Evolutionary conservation across 2,888 invertebrate species (phyloP).

Genomic region (Diadromus collaris): DNA sequence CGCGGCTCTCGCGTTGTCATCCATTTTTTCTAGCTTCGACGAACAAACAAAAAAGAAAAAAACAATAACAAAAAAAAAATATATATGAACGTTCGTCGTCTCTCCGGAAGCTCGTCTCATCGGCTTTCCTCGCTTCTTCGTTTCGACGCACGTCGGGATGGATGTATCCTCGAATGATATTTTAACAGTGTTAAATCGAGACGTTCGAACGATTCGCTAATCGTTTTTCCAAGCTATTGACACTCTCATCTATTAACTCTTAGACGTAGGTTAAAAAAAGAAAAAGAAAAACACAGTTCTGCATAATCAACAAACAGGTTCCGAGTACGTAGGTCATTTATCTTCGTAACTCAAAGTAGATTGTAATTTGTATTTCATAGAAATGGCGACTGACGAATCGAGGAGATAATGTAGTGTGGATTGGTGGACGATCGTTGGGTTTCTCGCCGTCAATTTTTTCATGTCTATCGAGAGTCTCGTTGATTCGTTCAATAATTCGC

Average conservation of each 20-base stretch:
- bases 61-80: slow-evolving; percentile 8
- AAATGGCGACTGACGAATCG: slow-evolving; percentile 43
- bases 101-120: slow-evolving; percentile 34
- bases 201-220: slow-evolving; percentile 40
- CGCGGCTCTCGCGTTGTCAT: slow-evolving; percentile 3
- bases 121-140: slow-evolving; percentile 53
- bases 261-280: slow-evolving; percentile 72
- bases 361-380: slow-evolving; percentile 51
- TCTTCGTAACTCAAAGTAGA: slow-evolving; percentile 52
- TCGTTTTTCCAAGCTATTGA: slow-evolving; percentile 67
- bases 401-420: not conserved
- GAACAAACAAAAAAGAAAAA: slow-evolving; percentile 27
- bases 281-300: slow-evolving; percentile 69
- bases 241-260: slow-evolving; percentile 67
- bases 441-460: slow-evolving; percentile 17
- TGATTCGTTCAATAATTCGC: not conserved
- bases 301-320: slow-evolving; percentile 56
- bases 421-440: slow-evolving; percentile 11
- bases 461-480: slow-evolving; percentile 4
- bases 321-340: slow-evolving; percentile 70
- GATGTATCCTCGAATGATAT: slow-evolving; percentile 48
- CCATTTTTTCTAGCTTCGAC: slow-evolving; percentile 7
- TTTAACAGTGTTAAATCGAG: slow-evolving; percentile 66
- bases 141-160: slow-evolving; percentile 22
- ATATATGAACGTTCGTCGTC: slow-evolving; percentile 36